Conservation (phyloP, 2,113 vertebrate genomes). For the Phalacrocorax brasilianus region DNA sequence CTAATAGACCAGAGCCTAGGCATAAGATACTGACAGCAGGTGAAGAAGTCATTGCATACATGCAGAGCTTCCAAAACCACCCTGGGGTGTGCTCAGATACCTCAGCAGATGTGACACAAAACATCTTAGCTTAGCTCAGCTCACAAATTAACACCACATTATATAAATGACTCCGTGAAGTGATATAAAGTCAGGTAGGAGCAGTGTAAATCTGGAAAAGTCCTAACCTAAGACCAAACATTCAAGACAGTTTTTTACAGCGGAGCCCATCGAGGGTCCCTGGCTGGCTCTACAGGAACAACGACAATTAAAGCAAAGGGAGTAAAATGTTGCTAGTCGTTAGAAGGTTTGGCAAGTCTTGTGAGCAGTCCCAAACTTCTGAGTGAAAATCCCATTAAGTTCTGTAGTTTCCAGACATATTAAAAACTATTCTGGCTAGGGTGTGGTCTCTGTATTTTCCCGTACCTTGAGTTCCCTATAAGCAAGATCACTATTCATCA, state of each 20-base stretch:
- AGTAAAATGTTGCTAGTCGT: neutral
- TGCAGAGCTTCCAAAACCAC: neutral
- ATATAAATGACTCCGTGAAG: neutral
- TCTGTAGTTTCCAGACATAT: neutral
- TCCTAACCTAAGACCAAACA: neutral
- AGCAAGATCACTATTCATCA: conserved; percentile 69
- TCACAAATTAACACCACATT: neutral
- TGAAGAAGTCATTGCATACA: neutral
- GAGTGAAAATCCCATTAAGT: neutral
- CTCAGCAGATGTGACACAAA: neutral
- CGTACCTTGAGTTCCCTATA: conserved; percentile 69
- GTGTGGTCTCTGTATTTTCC: neutral
- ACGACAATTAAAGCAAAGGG: neutral
- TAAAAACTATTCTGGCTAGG: neutral
- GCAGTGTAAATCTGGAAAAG: neutral
- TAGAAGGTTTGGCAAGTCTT: neutral
- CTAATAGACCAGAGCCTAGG: neutral
- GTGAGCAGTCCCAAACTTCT: neutral
- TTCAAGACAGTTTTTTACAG: neutral
- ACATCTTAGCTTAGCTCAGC: neutral
- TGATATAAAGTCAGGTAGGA: neutral
- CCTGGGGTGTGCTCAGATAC: neutral
- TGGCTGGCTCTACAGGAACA: neutral
- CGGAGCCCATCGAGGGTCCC: neutral
- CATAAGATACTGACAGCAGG: neutral